Base-by-base conservation (phyloP, 2,797 vertebrate species). In the Pseudochirops cupreus region DNA sequence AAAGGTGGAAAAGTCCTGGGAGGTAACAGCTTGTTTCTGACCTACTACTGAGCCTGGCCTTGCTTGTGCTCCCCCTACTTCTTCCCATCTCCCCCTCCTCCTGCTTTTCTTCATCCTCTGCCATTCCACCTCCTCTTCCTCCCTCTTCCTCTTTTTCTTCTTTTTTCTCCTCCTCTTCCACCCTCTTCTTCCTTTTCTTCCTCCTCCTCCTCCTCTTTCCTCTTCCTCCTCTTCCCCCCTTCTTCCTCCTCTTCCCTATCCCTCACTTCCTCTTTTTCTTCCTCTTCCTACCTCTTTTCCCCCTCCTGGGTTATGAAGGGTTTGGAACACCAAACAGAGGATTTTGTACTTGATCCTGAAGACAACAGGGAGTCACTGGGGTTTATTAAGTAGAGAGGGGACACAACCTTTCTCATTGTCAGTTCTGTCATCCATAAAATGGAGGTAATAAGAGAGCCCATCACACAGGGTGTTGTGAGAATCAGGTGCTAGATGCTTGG, bases 151-250 rank as follows among this genome's bases (percentile, higher is more conserved):
- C 50, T 5, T 52, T 5, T 5, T 52, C 50, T 52, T 5, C 50
- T 5, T n/a, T n/a, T n/a, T n/a, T n/a, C n/a, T n/a, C n/a, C n/a
- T n/a, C n/a, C n/a, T n/a, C n/a, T n/a, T n/a, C n/a, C n/a, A n/a
- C n/a, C n/a, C n/a, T n/a, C n/a, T n/a, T n/a, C n/a, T n/a, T n/a
- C n/a, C n/a, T n/a, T n/a, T n/a, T n/a, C n/a, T n/a, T 21, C 14
- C 33, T 52, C 5, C 50, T 5, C 5, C 50, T 74, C 33, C 6
- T 18, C 14, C n/a, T 5, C n/a, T 74, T 18, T 62, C 3, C 0
- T 6, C 4, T 6, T 18, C 31, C 3, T 7, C 2, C 33, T 33
- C 14, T 33, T 14, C 31, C 4, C 1, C 12, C 12, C 13, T 1
- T n/a, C 12, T 33, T n/a, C 21, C 1, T 67, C 13, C 33, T 39